Conservation (phyloP, 2,797 vertebrate genomes). For the Chromobotia macracanthus region DNA sequence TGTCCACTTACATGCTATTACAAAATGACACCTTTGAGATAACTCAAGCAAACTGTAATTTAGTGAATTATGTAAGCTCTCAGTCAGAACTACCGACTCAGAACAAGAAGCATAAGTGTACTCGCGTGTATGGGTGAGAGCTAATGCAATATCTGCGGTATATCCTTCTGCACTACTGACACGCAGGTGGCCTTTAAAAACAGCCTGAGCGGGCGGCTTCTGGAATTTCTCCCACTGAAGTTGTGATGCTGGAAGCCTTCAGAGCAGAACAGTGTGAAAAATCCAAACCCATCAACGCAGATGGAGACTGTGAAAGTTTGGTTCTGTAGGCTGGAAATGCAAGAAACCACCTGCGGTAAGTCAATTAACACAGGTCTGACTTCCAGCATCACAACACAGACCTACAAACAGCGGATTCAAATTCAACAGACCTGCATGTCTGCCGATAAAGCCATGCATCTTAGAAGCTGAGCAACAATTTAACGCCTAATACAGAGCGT, state of each 20-base stretch:
- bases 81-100: constrained; percentile 29
- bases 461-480: constrained; percentile 75
- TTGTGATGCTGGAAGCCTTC: constrained; percentile 25
- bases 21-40: background rate
- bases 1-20: background rate
- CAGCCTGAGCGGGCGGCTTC: constrained; percentile 18
- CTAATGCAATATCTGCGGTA: constrained; percentile 46
- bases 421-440: constrained; percentile 78
- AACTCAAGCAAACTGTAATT: background rate
- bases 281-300: constrained; percentile 52
- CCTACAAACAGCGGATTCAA: constrained; percentile 78
- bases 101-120: constrained; percentile 25
- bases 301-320: constrained; percentile 65
- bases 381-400: constrained; percentile 70
- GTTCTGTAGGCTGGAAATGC: constrained; percentile 65
- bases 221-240: constrained; percentile 46
- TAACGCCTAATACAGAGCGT: constrained; percentile 74
- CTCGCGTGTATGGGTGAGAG: constrained; percentile 16
- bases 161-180: constrained; percentile 62
- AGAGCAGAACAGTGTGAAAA: constrained; percentile 49
- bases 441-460: constrained; percentile 75
- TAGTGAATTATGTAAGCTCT: constrained; percentile 8
- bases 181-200: constrained; percentile 63
- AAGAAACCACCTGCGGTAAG: constrained; percentile 77
- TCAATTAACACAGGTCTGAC: constrained; percentile 82